These are phyloP conservation scores for Mastomys coucha DNA, from an alignment of 2,113 vertebrate species.

Conservation along the genomic window DNA sequence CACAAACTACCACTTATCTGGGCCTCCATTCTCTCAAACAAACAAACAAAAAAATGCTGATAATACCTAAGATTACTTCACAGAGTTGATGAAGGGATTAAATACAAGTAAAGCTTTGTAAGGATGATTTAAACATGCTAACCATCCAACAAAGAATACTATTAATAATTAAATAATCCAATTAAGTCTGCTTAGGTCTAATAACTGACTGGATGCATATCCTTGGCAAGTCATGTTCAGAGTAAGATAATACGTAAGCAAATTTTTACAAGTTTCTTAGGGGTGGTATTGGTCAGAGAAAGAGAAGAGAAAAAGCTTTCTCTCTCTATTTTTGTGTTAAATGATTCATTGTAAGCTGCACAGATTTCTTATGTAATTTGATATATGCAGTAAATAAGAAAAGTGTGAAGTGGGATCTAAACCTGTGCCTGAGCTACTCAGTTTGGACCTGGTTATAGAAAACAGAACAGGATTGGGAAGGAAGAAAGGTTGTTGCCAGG, in stretches of 20 bases:
- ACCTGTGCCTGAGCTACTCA: neutral
- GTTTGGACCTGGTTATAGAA: neutral
- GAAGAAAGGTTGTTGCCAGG: neutral
- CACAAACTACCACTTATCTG: neutral
- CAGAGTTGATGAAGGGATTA: neutral
- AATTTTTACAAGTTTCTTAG: neutral
- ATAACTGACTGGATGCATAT: conserved; percentile 3
- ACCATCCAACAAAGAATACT: conserved; percentile 26
- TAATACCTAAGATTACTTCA: neutral
- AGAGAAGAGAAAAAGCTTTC: neutral
- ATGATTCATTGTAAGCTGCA: conserved; percentile 12
- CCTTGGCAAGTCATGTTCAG: conserved; percentile 21
- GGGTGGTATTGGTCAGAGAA: neutral
- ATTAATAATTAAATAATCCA: conserved; percentile 49
- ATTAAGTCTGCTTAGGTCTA: conserved; percentile 11
- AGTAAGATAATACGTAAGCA: neutral
- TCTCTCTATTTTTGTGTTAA: neutral
- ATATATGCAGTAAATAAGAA: conserved; percentile 44
- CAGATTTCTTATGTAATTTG: neutral
- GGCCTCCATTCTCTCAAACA: neutral
- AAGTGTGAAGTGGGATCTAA: neutral
- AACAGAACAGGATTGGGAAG: neutral
- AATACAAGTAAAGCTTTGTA: conserved; percentile 23
- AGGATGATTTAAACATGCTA: conserved; percentile 5
- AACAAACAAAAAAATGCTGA: neutral